Percentiles rank a stretch among this genome's conserved stretches.
These are phyloP conservation scores for Florisuga fusca DNA, from an alignment of 2,797 vertebrate species.

Conservation along the genomic window DNA sequence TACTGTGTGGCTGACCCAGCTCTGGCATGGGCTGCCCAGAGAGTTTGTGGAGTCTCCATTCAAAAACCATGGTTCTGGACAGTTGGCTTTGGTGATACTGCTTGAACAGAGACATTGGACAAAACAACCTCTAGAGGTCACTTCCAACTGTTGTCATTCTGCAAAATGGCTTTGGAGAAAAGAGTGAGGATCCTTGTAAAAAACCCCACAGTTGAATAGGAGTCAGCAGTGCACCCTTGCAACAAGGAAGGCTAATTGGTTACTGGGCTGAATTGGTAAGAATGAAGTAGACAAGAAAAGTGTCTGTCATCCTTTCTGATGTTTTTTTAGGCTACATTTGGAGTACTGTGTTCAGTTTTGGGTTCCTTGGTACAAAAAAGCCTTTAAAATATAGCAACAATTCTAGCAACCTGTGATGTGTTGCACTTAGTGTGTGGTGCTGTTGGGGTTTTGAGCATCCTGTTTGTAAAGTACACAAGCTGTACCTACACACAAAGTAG, in stretches of 20 bases:
- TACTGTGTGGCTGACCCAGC: neutral
- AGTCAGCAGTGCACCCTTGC: neutral
- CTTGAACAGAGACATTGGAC: neutral
- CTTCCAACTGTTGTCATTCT: neutral
- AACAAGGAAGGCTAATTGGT: neutral
- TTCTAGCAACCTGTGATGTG: neutral
- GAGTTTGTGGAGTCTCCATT: neutral
- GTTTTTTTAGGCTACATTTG: neutral
- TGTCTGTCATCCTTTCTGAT: neutral
- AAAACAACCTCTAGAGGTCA: neutral
- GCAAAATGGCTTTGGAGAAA: neutral
- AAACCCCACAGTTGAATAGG: neutral
- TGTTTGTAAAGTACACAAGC: neutral
- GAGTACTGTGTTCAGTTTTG: neutral
- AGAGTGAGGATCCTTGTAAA: neutral
- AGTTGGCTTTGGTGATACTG: neutral
- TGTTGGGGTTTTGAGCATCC: neutral
- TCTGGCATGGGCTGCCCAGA: neutral
- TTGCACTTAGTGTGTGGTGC: neutral
- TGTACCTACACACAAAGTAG: neutral
- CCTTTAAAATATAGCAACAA: neutral
- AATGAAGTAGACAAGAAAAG: neutral
- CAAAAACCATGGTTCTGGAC: neutral
- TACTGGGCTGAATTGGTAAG: neutral
- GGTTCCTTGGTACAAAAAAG: neutral